A percentile compares a stretch with the other conserved stretches of the same genome.
phyloP scores from a whole-genome alignment of 2,113 vertebrate species.

The Andinoacara biseriatus region DNA sequence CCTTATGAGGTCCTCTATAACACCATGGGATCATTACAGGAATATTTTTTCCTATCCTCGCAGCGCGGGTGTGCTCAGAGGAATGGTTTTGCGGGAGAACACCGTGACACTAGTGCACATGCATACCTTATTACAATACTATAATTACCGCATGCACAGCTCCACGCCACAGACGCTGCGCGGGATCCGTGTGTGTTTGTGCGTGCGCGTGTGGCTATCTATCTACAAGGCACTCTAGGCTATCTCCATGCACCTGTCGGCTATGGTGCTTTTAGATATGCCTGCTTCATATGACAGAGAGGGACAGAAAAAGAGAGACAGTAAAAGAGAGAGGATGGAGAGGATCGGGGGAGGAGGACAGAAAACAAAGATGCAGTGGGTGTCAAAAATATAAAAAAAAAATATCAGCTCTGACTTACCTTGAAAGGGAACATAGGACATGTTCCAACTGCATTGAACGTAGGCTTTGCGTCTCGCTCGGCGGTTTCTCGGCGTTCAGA shows the following conservation, averaged over 20 bases:
- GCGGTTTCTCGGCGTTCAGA: conserved; percentile 76
- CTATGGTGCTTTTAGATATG: conserved; percentile 58
- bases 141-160: conserved; percentile 65
- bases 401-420: conserved; percentile 72
- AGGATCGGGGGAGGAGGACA: conserved; percentile 55
- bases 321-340: conserved; percentile 37
- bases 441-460: conserved; percentile 84
- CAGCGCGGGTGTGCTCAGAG: conserved; percentile 10
- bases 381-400: conserved; percentile 26
- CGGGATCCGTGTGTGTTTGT: conserved; percentile 19
- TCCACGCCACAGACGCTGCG: conserved; percentile 46
- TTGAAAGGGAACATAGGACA: conserved; percentile 88
- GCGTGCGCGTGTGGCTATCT: conserved; percentile 34
- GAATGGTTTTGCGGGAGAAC: conserved; percentile 16
- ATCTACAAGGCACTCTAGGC: conserved; percentile 42
- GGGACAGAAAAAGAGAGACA: conserved; percentile 25
- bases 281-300: conserved; percentile 49
- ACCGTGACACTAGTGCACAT: conserved; percentile 26
- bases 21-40: background rate
- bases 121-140: conserved; percentile 64
- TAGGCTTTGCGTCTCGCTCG: conserved; percentile 75
- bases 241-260: conserved; percentile 70
- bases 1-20: background rate
- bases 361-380: conserved; percentile 58
- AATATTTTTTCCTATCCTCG: background rate